Base-by-base conservation (phyloP, 2,888 invertebrate genomes). In the Microplitis deprimator region DNA sequence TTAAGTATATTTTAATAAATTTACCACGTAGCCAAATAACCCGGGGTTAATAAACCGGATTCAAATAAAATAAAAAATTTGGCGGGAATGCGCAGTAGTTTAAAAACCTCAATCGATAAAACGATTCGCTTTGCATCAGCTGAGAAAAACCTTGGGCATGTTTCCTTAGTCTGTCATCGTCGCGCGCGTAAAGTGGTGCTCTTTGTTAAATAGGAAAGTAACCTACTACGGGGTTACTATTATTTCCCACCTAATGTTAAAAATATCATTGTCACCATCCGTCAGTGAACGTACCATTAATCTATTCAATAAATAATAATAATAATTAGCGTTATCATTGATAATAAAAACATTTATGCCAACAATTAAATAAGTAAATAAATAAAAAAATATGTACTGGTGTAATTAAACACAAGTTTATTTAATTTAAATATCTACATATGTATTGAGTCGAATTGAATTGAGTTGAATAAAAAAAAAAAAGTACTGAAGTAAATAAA, bases 151-250 rank as follows among this genome's bases (percentile, higher is more conserved):
- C 59, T 73, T 67, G 67, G 65, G 67, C 67, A 71, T 67, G 69
- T 40, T 74, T 71, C 65, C 71, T 70, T 74, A 77, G 77, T 77
- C 74, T 75, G 71, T 77, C 68, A 75, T 77, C 74, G 74, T 77
- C 74, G 74, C 71, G 74, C 74, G 77, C 74, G 74, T 67, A 67
- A 41, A 71, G 10, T 50, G 70, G 70, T 69, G 73, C 62, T 68
- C 61, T 13, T 77, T 61, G 39, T n/a, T 60, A 62, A 50, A 50
- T 29, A 65, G 20, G 13, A 13, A 65, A 29, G 29, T 65, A 29
- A 65, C 29, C 62, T 62, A 17, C 16, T 65, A 5, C 38, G 20
- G 65, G 13, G 20, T 29, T 29, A 13, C 7, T 65, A 29, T 65
- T 65, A 13, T 40, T 72, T 67, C 40, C 68, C 50, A 8, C 39